phyloP scores from a whole-genome alignment of 2,113 vertebrate genomes.

The Entelurus aequoreus region DNA sequence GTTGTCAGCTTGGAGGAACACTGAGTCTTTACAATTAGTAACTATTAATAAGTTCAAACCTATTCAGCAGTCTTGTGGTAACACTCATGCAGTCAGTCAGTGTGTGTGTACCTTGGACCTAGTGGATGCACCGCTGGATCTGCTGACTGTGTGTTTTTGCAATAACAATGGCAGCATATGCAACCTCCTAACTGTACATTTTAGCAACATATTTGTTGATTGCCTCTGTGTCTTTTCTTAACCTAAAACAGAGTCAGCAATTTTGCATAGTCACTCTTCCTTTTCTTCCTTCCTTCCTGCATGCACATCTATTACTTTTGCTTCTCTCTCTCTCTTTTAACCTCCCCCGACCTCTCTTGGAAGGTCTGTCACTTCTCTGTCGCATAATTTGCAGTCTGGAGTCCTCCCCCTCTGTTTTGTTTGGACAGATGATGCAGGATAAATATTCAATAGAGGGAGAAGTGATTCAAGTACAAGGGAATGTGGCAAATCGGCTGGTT shows the following conservation, averaged over 20 bases:
- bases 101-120: constrained; percentile 57
- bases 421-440: constrained; percentile 24
- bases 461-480: constrained; percentile 26
- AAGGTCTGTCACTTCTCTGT: background rate
- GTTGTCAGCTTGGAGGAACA: background rate
- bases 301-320: constrained; percentile 11
- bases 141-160: constrained; percentile 46
- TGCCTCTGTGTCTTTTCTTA: no score
- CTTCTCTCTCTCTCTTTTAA: background rate
- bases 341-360: background rate
- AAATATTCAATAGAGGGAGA: constrained; percentile 22
- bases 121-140: constrained; percentile 34
- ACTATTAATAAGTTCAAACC: background rate
- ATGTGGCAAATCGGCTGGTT: constrained; percentile 2
- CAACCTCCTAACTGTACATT: no score
- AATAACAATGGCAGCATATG: background rate
- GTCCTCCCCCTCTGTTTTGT: background rate
- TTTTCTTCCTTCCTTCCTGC: constrained; percentile 36
- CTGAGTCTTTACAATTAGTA: constrained; percentile 1
- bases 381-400: background rate
- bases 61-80: constrained; percentile 36
- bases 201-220: no score
- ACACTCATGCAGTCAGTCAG: constrained; percentile 24
- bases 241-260: background rate
- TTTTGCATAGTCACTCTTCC: constrained; percentile 46